Percentiles rank a stretch among this genome's conserved stretches.
phyloP scores from a whole-genome alignment of 35 echinoderm and acorn worm genomes.

The Antedon bifida region DNA sequence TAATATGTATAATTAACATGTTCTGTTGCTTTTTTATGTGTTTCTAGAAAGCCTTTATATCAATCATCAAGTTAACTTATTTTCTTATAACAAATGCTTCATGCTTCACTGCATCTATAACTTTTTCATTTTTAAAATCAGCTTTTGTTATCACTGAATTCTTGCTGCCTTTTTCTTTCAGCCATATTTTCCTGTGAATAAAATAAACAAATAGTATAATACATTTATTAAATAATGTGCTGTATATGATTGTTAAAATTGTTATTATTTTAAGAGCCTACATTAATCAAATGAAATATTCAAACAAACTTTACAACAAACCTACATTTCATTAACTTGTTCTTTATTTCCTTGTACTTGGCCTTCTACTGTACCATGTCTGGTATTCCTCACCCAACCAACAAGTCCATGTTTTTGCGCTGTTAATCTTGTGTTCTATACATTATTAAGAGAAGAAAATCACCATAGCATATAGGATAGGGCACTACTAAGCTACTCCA shows the following conservation, averaged over 20 bases:
- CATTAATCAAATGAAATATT: too few relatives aligned
- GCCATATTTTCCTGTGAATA: conserved; percentile 64
- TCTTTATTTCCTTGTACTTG: conserved; percentile 58
- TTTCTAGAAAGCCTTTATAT: neutral
- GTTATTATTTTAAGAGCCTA: too few relatives aligned
- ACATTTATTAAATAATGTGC: neutral
- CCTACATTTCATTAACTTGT: conserved; percentile 45
- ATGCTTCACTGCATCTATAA: conserved; percentile 23
- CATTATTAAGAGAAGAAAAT: neutral
- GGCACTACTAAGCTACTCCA: too few relatives aligned
- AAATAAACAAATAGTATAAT: neutral
- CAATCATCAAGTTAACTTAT: conserved; percentile 13
- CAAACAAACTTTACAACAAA: too few relatives aligned
- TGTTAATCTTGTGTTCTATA: conserved; percentile 51
- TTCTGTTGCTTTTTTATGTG: too few relatives aligned
- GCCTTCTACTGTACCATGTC: conserved; percentile 54
- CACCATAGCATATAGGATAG: too few relatives aligned
- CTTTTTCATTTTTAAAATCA: conserved; percentile 74
- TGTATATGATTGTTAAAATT: neutral
- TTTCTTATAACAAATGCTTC: conserved; percentile 51
- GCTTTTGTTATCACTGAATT: conserved; percentile 46
- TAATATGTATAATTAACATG: too few relatives aligned
- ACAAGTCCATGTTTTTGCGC: conserved; percentile 49
- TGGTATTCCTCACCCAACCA: conserved; percentile 87
- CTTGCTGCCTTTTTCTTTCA: conserved; percentile 67